A percentile compares a stretch with the other conserved stretches of the same genome.
phyloP scores from a whole-genome alignment of 2,888 invertebrate species.

The Craniophora ligustri region DNA sequence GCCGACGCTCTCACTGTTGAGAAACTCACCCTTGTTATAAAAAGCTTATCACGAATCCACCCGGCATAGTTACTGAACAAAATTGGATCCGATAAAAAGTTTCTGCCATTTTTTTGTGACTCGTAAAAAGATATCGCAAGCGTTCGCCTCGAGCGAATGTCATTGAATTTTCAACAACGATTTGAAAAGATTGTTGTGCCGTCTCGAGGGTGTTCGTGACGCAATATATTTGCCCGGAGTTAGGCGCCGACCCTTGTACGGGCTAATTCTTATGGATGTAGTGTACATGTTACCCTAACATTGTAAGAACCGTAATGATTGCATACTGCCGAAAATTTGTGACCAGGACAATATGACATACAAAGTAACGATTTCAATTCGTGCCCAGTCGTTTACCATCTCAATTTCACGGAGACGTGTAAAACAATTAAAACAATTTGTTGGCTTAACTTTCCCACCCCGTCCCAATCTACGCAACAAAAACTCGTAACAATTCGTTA shows the following conservation, averaged over 20 bases:
- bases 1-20: conserved; percentile 21
- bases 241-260: conserved; percentile 55
- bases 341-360: too few relatives aligned
- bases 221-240: conserved; percentile 59
- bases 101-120: conserved; percentile 73
- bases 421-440: conserved; percentile 11
- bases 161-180: conserved; percentile 77
- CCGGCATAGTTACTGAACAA: conserved; percentile 76
- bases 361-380: too few relatives aligned
- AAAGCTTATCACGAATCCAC: conserved; percentile 77
- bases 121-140: conserved; percentile 73
- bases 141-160: conserved; percentile 68
- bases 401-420: too few relatives aligned
- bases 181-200: conserved; percentile 68
- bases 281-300: too few relatives aligned
- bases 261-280: conserved; percentile 64
- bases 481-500: conserved; percentile 20
- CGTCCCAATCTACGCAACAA: conserved; percentile 23
- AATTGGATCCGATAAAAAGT: conserved; percentile 79
- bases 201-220: conserved; percentile 56
- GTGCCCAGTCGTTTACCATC: too few relatives aligned
- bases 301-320: too few relatives aligned
- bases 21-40: conserved; percentile 71
- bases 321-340: too few relatives aligned
- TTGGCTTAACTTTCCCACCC: conserved; percentile 8